phyloP scores from a whole-genome alignment of 1,140 invertebrate species.

The Popillia japonica region DNA sequence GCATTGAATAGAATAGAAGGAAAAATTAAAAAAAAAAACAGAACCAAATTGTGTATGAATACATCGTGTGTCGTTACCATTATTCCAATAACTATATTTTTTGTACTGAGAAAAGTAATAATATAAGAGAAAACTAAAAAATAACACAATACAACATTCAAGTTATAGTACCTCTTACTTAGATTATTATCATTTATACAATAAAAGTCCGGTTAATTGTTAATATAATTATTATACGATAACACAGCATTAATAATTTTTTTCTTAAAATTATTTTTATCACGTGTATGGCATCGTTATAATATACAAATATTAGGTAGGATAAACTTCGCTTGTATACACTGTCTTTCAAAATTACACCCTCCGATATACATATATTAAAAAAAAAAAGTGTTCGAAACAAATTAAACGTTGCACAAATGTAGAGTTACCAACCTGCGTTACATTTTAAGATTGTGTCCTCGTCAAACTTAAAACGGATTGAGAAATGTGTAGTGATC shows the following conservation, averaged over 20 bases:
- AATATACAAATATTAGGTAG: background rate
- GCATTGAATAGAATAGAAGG: too few species aligned
- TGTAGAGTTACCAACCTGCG: too few species aligned
- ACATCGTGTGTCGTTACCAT: background rate
- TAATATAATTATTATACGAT: constrained; percentile 10
- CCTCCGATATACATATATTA: too few species aligned
- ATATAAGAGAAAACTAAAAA: constrained; percentile 18
- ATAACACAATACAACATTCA: constrained; percentile 13
- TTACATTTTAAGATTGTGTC: too few species aligned
- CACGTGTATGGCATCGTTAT: constrained; percentile 18
- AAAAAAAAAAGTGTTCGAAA: too few species aligned
- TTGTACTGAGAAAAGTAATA: constrained; percentile 25
- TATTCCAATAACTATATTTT: background rate
- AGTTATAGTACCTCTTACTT: constrained; percentile 13
- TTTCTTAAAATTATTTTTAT: constrained; percentile 34
- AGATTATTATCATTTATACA: constrained; percentile 16
- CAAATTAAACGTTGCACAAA: too few species aligned
- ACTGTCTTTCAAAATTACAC: constrained; percentile 15
- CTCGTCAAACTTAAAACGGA: background rate
- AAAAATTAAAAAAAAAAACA: constrained; percentile 3
- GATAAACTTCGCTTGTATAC: constrained; percentile 10
- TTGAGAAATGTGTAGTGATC: too few species aligned
- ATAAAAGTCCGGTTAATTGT: constrained; percentile 25
- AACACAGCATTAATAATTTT: constrained; percentile 30
- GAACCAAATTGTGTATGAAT: constrained; percentile 8